Conservation (phyloP, 1,140 invertebrate genomes). For the Euglossa dilemma region DNA sequence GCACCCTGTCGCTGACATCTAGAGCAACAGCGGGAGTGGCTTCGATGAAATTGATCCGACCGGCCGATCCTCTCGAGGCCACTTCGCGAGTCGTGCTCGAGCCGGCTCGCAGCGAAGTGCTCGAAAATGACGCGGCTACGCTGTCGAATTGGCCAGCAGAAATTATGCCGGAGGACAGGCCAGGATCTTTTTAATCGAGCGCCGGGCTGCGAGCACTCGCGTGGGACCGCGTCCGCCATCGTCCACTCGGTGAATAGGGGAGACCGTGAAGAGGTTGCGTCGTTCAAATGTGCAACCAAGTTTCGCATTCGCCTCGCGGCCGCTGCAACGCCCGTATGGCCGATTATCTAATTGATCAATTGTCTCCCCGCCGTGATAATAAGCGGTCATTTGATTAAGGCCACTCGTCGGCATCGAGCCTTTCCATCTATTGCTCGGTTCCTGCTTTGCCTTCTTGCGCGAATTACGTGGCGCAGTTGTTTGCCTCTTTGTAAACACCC, state of each 20-base stretch:
- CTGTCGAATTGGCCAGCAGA: constrained; percentile 54
- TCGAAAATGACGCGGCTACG: constrained; percentile 53
- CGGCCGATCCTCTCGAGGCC: constrained; percentile 56
- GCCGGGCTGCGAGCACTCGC: constrained; percentile 29
- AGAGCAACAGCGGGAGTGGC: constrained; percentile 51
- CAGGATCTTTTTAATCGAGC: constrained; percentile 44
- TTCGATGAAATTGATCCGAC: constrained; percentile 64
- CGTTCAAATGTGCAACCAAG: constrained; percentile 75
- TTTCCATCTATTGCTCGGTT: constrained; percentile 44
- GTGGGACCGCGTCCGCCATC: constrained; percentile 41
- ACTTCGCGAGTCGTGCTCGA: constrained; percentile 49
- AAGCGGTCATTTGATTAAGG: constrained; percentile 64
- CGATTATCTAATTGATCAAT: constrained; percentile 69
- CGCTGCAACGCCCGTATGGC: constrained; percentile 28
- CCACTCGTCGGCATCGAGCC: constrained; percentile 38
- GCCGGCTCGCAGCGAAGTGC: constrained; percentile 14
- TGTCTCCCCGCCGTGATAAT: constrained; percentile 62
- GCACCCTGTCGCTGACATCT: constrained; percentile 60
- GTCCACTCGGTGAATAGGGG: constrained; percentile 61
- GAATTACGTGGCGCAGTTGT: constrained; percentile 17
- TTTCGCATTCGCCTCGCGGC: constrained; percentile 48
- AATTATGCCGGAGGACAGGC: constrained; percentile 31
- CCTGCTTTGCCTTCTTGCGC: constrained; percentile 25
- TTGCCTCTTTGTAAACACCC: constrained; percentile 18
- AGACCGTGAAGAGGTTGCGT: constrained; percentile 62